Evolutionary conservation across 1,140 invertebrate genomes (phyloP).

Genomic region (Agrilus planipennis): DNA sequence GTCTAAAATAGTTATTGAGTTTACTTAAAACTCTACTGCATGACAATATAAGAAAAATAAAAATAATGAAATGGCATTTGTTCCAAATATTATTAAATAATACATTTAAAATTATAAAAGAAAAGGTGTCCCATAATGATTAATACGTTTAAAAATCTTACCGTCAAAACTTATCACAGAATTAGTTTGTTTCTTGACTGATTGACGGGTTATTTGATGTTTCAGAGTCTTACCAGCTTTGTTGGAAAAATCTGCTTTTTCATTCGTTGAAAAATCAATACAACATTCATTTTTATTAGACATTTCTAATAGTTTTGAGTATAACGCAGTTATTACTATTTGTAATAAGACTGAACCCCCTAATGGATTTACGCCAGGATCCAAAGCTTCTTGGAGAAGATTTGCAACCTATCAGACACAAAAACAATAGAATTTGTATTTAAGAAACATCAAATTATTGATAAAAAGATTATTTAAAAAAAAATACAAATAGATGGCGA

Average conservation of each 20-base stretch:
- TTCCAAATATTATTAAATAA: no score
- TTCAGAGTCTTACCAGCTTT: conserved; percentile 6
- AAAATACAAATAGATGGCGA: no score
- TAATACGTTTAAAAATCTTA: no score
- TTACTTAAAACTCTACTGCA: no score
- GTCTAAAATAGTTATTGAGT: no score
- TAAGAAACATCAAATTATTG: no score
- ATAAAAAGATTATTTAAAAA: no score
- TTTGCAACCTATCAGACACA: conserved; percentile 38
- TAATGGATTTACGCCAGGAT: conserved; percentile 49
- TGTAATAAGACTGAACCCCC: conserved; percentile 56
- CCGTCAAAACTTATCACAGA: conserved; percentile 35
- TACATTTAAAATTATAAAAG: no score
- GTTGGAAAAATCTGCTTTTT: conserved; percentile 4
- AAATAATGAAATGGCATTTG: no score
- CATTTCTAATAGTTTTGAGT: conserved; percentile 40
- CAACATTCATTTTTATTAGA: conserved; percentile 28
- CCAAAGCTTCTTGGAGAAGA: conserved; percentile 50
- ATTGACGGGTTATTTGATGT: conserved; percentile 2
- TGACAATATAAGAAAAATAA: no score
- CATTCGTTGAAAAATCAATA: conserved; percentile 10
- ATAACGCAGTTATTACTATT: conserved; percentile 44
- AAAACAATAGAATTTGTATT: conserved; percentile 3
- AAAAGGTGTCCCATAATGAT: no score
- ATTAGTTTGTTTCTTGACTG: conserved; percentile 7